phyloP scores from a whole-genome alignment of 2,113 vertebrate genomes.

The Paratilapia polleni region DNA sequence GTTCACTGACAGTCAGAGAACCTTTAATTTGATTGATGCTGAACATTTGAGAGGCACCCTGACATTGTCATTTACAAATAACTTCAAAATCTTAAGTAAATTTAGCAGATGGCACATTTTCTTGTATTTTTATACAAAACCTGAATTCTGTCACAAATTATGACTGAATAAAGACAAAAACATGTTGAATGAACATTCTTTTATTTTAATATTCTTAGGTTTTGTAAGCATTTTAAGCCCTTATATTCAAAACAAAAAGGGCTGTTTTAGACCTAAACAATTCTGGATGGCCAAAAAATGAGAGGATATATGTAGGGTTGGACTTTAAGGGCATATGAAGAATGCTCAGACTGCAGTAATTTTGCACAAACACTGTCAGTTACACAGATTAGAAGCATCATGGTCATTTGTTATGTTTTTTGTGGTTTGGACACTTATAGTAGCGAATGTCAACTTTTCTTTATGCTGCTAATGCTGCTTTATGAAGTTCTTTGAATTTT shows the following conservation, averaged over 20 bases:
- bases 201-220: background rate
- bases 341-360: background rate
- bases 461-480: too few relatives aligned
- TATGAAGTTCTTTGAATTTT: background rate
- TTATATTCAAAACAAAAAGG: background rate
- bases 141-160: too few relatives aligned
- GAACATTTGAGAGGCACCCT: background rate
- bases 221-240: background rate
- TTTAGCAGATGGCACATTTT: background rate
- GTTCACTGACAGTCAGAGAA: background rate
- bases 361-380: background rate
- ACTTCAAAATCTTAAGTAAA: background rate
- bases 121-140: background rate
- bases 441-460: background rate
- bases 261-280: background rate
- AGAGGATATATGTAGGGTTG: background rate
- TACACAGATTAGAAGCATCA: background rate
- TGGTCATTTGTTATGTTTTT: background rate
- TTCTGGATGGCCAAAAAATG: background rate
- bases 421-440: background rate
- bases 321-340: background rate
- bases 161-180: too few relatives aligned
- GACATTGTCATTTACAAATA: background rate
- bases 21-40: background rate
- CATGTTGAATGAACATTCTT: background rate